These are phyloP conservation scores for Gallinago undulata DNA, from an alignment of 2,113 vertebrate species.

Conservation along the genomic window DNA sequence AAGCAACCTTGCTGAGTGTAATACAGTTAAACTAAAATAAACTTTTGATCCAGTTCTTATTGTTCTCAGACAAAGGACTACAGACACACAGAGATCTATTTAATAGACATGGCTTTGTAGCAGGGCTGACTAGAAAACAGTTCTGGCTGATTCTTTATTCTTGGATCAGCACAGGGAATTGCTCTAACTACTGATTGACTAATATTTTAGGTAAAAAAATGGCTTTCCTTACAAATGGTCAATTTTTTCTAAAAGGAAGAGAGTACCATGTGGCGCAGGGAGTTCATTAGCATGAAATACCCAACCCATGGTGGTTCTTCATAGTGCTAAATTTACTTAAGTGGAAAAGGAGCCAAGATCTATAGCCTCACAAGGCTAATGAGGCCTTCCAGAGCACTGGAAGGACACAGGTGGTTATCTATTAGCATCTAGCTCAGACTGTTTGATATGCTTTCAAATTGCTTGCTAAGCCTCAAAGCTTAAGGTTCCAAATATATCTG, in stretches of 20 bases:
- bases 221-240: neutral
- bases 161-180: neutral
- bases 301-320: neutral
- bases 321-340: constrained; percentile 45
- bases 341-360: constrained; percentile 31
- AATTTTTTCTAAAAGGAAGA: constrained; percentile 8
- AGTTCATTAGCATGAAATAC: constrained; percentile 50
- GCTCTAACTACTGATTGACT: neutral
- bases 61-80: neutral
- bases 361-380: constrained; percentile 33
- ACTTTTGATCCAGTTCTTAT: neutral
- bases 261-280: neutral
- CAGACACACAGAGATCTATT: neutral
- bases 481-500: neutral
- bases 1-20: neutral
- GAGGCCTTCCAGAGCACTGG: constrained; percentile 11
- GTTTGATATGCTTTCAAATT: neutral
- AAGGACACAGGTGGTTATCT: constrained; percentile 28
- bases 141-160: neutral
- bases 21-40: neutral
- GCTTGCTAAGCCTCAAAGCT: neutral
- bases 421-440: constrained; percentile 1
- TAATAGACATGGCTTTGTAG: neutral
- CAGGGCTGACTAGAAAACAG: neutral
- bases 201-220: neutral